Conservation (phyloP, 1,140 invertebrate genomes). For the Neodiprion lecontei region DNA sequence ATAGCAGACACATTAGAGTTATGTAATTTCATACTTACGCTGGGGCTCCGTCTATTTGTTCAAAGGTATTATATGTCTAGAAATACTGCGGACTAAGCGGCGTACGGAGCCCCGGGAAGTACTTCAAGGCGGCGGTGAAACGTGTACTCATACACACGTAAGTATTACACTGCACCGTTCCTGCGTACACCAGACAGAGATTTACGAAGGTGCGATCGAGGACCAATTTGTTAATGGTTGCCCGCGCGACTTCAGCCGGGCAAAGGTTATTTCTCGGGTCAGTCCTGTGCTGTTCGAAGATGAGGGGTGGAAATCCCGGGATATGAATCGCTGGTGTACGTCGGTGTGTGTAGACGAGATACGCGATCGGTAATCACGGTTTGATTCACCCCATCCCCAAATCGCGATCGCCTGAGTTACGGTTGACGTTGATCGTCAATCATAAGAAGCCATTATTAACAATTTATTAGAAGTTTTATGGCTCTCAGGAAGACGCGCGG, state of each 20-base stretch:
- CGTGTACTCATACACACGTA: not conserved
- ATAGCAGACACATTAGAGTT: not conserved
- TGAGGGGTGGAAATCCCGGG: not conserved
- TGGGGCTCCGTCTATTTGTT: too few species aligned
- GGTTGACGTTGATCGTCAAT: slow-evolving; percentile 26
- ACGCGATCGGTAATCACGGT: slow-evolving; percentile 20
- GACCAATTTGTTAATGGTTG: slow-evolving; percentile 7
- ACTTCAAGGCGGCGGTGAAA: not conserved
- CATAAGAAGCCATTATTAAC: slow-evolving; percentile 14
- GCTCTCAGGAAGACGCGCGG: not conserved
- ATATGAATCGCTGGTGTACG: not conserved
- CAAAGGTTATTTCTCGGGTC: slow-evolving; percentile 1
- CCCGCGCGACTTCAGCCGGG: slow-evolving; percentile 2
- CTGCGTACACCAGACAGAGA: not conserved
- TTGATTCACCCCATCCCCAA: slow-evolving; percentile 15
- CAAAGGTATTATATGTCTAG: too few species aligned
- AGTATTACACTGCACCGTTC: too few species aligned
- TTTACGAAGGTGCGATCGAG: slow-evolving; percentile 4
- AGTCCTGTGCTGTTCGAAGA: not conserved
- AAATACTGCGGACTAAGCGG: too few species aligned
- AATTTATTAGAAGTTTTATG: slow-evolving; percentile 5
- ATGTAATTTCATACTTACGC: not conserved
- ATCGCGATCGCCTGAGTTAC: slow-evolving; percentile 21
- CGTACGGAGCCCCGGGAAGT: not conserved
- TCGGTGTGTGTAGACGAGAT: not conserved